A percentile compares a stretch with the other conserved stretches of the same genome.
Evolutionary conservation across 2,888 invertebrate species (phyloP).

Genomic region (Tethea ocularis): DNA sequence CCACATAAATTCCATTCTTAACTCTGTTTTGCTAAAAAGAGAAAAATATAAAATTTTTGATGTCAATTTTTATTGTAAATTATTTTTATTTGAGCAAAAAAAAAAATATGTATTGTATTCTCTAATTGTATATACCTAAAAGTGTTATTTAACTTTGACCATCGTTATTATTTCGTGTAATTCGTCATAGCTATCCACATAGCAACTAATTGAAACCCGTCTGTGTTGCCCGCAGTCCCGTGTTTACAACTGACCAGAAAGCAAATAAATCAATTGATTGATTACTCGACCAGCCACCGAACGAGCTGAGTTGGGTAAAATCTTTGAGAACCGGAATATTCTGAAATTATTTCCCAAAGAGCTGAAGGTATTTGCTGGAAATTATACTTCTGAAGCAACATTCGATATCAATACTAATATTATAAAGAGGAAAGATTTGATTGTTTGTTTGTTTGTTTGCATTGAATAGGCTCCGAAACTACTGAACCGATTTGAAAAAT

Average conservation of each 20-base stretch:
- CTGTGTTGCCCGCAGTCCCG: background rate
- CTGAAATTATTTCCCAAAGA: background rate
- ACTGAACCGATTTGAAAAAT: no score
- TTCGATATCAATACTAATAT: no score
- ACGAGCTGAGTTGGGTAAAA: background rate
- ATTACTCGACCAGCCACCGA: background rate
- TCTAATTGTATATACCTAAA: no score
- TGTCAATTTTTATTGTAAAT: no score
- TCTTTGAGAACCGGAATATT: background rate
- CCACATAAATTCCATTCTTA: no score
- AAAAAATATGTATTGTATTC: no score
- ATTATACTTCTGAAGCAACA: background rate
- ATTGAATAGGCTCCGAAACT: no score
- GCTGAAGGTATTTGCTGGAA: background rate
- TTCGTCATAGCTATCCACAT: background rate
- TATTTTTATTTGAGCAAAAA: no score
- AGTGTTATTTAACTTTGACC: background rate
- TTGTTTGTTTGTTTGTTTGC: no score
- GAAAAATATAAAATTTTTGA: no score
- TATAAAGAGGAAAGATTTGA: no score
- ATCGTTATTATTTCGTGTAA: background rate
- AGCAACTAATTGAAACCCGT: background rate
- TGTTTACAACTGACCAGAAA: slow-evolving; percentile 2
- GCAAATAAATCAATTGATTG: slow-evolving; percentile 11
- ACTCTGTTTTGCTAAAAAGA: no score